Evolutionary conservation across 2,113 vertebrate species (phyloP), one percentile per base, ranked within the genome.

Genomic region (Sebastes schlegelii): DNA sequence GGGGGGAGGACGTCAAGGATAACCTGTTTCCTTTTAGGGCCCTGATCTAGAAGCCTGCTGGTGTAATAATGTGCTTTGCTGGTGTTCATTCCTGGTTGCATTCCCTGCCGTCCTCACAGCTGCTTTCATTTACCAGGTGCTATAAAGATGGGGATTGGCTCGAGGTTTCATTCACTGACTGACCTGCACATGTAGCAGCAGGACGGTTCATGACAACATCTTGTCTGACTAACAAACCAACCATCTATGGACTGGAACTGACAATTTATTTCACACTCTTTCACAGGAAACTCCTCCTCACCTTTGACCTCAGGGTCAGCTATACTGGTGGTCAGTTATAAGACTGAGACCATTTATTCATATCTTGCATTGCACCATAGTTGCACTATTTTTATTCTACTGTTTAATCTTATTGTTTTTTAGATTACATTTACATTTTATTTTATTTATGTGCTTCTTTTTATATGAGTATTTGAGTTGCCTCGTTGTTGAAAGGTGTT

Each of bases 41-140:
- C 71, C 26, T 85, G 79, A 88, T 91, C 73, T 82, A 70, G 86
- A 86, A 69, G 76, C 76, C 85, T 86, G 66, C 80, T 83, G 83
- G 77, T 88, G 26, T 79, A 77, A 63, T 77, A 85, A 88, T 79
- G 77, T 64, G 63, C 84, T 84, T 83, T 57, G 65, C 73, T 71
- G 45, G 75, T 49, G 55, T 83, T 85, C 79, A 79, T 83, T 88
- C 74, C 78, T 52, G 6, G 16, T 75, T 84, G 13, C 55, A 60
- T 83, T 87, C 89, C 89, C 89, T 54, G 42, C 70, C 26, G 76
- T 86, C 51, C 55, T 60, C 68, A 72, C 92, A 93, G 92, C 87
- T 93, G 91, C 82, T 92, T 92, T 80, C 86, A 81, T 89, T 93
- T 91, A 89, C 84, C 92, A 89, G 90, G 91, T 89, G 85, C 82